Evolutionary conservation across 2,888 invertebrate genomes (phyloP).

Genomic region (Branchipolynoe longqiensis): DNA sequence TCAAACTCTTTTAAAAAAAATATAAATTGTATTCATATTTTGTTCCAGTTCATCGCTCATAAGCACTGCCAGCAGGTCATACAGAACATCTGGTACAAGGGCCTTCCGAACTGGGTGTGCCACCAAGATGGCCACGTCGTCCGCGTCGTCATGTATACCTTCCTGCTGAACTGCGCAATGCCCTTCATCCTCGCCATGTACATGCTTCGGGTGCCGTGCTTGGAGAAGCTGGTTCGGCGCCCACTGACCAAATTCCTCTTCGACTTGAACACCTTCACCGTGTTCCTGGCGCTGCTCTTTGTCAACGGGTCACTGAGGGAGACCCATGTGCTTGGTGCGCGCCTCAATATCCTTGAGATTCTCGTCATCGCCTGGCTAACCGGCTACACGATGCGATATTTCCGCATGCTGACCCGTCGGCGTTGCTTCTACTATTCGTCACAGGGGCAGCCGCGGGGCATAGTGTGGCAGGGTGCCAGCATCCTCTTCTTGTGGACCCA

Average conservation of each 20-base stretch:
- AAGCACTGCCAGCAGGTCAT: slow-evolving; percentile 52
- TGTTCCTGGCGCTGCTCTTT: slow-evolving; percentile 17
- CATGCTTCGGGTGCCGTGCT: neutral
- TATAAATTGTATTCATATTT: neutral
- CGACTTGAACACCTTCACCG: slow-evolving; percentile 30
- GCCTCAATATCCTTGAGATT: neutral
- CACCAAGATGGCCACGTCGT: neutral
- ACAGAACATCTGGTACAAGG: slow-evolving; percentile 39
- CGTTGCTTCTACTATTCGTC: neutral
- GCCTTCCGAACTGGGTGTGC: slow-evolving; percentile 42
- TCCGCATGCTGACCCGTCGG: neutral
- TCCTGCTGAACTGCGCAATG: neutral
- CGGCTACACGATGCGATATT: slow-evolving; percentile 4
- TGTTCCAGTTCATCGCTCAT: slow-evolving; percentile 55
- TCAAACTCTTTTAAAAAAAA: too few relatives aligned
- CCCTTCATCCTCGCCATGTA: slow-evolving; percentile 44
- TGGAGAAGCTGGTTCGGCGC: slow-evolving; percentile 2
- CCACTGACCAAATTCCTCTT: slow-evolving; percentile 58
- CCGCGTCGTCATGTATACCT: neutral
- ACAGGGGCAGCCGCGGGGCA: neutral
- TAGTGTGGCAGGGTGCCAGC: neutral
- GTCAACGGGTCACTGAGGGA: neutral
- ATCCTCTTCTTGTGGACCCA: slow-evolving; percentile 45
- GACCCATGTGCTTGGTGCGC: neutral
- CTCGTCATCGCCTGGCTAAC: slow-evolving; percentile 1